Evolutionary conservation across 2,113 vertebrate genomes (phyloP), one percentile per base, ranked within the genome.

Genomic region (Gavialis gangeticus): DNA sequence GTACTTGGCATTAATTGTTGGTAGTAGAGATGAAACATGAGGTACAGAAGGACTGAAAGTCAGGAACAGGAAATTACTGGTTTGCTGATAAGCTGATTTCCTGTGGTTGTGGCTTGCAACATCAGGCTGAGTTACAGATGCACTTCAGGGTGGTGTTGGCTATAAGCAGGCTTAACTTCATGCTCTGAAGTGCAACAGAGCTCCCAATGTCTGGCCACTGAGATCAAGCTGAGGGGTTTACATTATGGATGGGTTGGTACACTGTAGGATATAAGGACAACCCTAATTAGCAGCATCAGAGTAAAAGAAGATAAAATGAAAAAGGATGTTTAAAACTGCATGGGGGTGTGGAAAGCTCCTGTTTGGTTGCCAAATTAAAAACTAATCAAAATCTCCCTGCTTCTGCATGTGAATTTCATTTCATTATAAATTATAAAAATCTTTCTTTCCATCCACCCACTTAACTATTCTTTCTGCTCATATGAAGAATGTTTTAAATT

Each of bases 401-500:
- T 90, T 88, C 88, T 0, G 15, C 59, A 63, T 85, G 22, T 79
- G 79, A 95, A 95, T 82, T 88, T 93, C 55, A 95, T 96, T 97
- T 95, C 84, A 94, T 92, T 96, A 90, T 93, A 95, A 91, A 91
- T 96, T 91, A 3, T 4, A 34, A 62, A 0, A n/a, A 63, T 84
- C 24, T 0, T 1, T 37, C 73, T 91, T 93, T 91, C 69, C 85
- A 73, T 92, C 80, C 11, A 82, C 79, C 30, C 54, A 54, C 60
- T 91, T 92, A 95, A 94, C 95, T 97, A 96, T 95, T 95, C 92
- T 92, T 93, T 88, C 75, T 96, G 80, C 82, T 96, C 76, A 46
- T 92, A 92, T 97, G 97, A 97, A 95, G 86, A 94, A 97, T 96
- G 95, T 96, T 95, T 96, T 93, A 97, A 96, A 97, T 96, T 97